A percentile compares a stretch with the other conserved stretches of the same genome.
Conservation (phyloP, 1,140 invertebrate genomes). For the Anoplophora glabripennis region DNA sequence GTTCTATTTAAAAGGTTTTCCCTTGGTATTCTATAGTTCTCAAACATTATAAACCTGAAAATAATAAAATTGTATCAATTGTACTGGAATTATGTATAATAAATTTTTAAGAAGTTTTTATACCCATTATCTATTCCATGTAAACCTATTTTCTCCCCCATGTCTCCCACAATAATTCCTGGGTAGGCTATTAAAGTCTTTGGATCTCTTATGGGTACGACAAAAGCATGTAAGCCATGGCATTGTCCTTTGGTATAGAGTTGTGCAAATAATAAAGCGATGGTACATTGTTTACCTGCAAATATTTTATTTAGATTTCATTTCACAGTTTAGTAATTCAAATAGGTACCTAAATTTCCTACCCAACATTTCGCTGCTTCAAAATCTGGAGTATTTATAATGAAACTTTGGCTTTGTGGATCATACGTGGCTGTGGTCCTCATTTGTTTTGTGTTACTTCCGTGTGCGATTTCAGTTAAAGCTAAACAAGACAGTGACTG, state of each 20-base stretch:
- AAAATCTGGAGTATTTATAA: constrained; percentile 89
- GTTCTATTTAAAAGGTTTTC: constrained; percentile 84
- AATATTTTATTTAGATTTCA: background rate
- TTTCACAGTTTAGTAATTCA: background rate
- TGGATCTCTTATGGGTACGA: constrained; percentile 78
- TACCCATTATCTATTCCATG: constrained; percentile 89
- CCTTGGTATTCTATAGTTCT: constrained; percentile 82
- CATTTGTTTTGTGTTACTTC: constrained; percentile 89
- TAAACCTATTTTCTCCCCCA: constrained; percentile 84
- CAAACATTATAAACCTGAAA: constrained; percentile 79
- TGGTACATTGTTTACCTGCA: constrained; percentile 79
- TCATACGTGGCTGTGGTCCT: constrained; percentile 89
- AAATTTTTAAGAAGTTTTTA: no score
- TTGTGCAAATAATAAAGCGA: constrained; percentile 87
- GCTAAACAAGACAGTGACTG: constrained; percentile 79
- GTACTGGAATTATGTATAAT: no score
- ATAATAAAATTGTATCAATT: no score
- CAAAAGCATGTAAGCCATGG: constrained; percentile 84
- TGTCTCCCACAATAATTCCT: constrained; percentile 72
- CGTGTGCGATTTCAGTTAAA: constrained; percentile 90
- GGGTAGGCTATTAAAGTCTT: constrained; percentile 70
- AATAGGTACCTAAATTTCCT: constrained; percentile 74
- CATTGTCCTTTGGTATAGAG: constrained; percentile 72
- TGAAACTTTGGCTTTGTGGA: constrained; percentile 71
- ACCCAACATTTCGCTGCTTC: constrained; percentile 95